Evolutionary conservation across 92 coral and sea anemone genomes (phyloP).

Genomic region (Galaxea fascicularis): DNA sequence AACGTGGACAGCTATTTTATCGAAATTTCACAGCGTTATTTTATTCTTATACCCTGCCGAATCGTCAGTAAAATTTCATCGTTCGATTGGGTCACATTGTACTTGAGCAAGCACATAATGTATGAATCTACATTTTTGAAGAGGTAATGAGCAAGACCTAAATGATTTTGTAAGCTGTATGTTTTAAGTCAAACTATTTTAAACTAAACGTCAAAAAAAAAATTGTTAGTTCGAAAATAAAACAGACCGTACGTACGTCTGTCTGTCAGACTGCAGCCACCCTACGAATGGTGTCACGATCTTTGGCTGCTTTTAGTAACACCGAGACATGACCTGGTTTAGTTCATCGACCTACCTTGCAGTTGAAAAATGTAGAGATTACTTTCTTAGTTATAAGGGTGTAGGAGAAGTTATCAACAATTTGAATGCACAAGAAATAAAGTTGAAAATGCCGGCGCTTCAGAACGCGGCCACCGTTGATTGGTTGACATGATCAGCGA

Average conservation of each 20-base stretch:
- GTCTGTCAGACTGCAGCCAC: neutral
- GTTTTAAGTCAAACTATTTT: neutral
- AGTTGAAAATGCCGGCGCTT: slow-evolving; percentile 72
- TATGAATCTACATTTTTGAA: neutral
- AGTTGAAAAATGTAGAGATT: neutral
- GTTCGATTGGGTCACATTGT: neutral
- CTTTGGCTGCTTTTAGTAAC: neutral
- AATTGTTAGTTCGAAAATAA: neutral
- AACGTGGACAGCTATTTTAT: neutral
- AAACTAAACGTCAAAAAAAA: neutral
- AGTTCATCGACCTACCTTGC: slow-evolving; percentile 14
- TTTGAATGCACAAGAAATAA: slow-evolving; percentile 25
- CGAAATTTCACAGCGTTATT: neutral
- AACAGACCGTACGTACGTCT: no score
- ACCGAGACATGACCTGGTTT: neutral
- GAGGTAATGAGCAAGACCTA: neutral
- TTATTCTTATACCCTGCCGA: neutral
- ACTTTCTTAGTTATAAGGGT: neutral
- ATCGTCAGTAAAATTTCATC: neutral
- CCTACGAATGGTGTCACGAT: neutral
- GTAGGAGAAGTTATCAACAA: slow-evolving; percentile 14
- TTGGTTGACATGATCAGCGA: slow-evolving; percentile 69
- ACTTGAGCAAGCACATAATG: neutral
- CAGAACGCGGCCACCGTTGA: slow-evolving; percentile 99
- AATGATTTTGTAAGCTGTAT: neutral